A percentile compares a stretch with the other conserved stretches of the same genome.
Conservation (phyloP, 2,113 vertebrate species). For the Pterophyllum scalare region DNA sequence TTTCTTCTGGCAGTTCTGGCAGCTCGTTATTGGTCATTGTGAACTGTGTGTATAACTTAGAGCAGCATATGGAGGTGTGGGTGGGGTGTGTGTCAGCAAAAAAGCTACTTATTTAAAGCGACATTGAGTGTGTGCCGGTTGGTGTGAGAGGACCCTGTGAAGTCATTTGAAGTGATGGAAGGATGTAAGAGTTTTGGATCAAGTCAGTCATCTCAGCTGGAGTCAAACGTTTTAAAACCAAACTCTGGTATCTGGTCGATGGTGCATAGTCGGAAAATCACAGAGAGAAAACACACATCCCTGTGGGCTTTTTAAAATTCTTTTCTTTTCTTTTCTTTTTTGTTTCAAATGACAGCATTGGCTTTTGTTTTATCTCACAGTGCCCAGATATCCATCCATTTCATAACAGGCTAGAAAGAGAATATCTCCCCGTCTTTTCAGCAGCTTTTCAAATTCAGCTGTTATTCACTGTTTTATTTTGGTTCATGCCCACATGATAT, state of each 20-base stretch:
- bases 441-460: conserved; percentile 54
- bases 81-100: conserved; percentile 36
- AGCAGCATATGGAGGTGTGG: conserved; percentile 30
- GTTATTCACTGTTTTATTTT: conserved; percentile 72
- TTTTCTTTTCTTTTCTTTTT: conserved; percentile 23
- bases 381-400: conserved; percentile 50
- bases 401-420: conserved; percentile 39
- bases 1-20: not conserved
- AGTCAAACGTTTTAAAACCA: not conserved
- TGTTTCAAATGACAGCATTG: conserved; percentile 37
- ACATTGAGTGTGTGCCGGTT: not conserved
- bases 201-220: not conserved
- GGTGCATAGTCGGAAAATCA: not conserved
- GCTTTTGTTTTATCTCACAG: conserved; percentile 43
- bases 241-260: not conserved
- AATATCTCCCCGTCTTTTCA: conserved; percentile 39
- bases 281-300: conserved; percentile 12
- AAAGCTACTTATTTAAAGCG: conserved; percentile 14
- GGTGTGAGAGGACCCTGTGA: not conserved
- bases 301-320: conserved; percentile 27
- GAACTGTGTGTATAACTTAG: conserved; percentile 16
- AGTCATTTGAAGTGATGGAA: conserved; percentile 22
- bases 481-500: conserved; percentile 65
- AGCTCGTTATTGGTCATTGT: conserved; percentile 12
- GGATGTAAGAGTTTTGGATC: conserved; percentile 3